Conservation (phyloP, 1,140 invertebrate species). For the Heliconius hewitsoni region DNA sequence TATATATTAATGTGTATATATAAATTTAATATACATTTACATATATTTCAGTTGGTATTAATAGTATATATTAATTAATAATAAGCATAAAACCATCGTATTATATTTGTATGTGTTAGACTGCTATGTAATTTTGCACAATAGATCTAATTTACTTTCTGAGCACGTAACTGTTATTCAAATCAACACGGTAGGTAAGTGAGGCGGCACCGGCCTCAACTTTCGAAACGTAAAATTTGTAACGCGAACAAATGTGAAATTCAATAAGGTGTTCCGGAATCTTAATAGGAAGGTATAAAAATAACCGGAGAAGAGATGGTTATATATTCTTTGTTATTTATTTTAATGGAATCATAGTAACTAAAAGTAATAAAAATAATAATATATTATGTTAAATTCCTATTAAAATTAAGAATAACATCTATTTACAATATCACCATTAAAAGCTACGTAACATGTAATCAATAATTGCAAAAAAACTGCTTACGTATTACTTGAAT, state of each 20-base stretch:
- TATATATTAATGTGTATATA: too few relatives aligned
- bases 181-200: constrained; percentile 48
- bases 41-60: too few relatives aligned
- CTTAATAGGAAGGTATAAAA: background rate
- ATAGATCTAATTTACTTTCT: constrained; percentile 43
- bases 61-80: background rate
- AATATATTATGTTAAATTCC: too few relatives aligned
- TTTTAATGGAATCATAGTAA: too few relatives aligned
- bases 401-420: too few relatives aligned
- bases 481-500: too few relatives aligned
- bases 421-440: too few relatives aligned
- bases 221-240: constrained; percentile 27
- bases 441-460: too few relatives aligned
- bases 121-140: constrained; percentile 44
- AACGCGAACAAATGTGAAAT: constrained; percentile 28
- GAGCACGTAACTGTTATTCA: constrained; percentile 57
- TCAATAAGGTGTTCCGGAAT: constrained; percentile 24
- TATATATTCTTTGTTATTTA: background rate
- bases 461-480: too few relatives aligned
- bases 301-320: background rate
- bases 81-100: background rate
- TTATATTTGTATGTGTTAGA: background rate
- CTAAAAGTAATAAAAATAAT: too few relatives aligned
- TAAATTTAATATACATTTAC: too few relatives aligned
- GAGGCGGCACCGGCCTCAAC: constrained; percentile 32